Conservation (phyloP, 2,888 invertebrate species). For the Xylophagus ater region DNA sequence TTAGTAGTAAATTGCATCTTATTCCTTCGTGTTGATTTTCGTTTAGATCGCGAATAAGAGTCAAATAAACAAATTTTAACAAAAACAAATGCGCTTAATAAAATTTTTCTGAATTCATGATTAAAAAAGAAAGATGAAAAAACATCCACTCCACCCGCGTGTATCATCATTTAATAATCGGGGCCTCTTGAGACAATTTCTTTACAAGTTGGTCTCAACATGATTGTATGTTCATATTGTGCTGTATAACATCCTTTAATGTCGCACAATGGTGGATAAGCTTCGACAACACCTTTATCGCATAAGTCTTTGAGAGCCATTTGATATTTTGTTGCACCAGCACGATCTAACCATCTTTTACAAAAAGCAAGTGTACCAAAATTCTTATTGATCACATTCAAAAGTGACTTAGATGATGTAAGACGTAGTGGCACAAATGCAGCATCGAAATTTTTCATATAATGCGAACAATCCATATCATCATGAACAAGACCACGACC, state of each 20-base stretch:
- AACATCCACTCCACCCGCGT: no score
- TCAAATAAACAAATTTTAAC: background rate
- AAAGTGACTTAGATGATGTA: conserved; percentile 82
- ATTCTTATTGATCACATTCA: conserved; percentile 89
- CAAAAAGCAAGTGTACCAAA: conserved; percentile 98
- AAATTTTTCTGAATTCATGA: background rate
- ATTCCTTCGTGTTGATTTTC: background rate
- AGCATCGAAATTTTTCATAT: conserved; percentile 97
- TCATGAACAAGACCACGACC: conserved; percentile 92
- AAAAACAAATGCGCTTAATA: background rate
- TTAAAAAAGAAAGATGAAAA: no score
- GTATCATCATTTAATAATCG: conserved; percentile 61
- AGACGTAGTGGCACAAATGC: conserved; percentile 85
- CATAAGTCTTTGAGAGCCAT: conserved; percentile 98
- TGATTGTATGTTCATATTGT: conserved; percentile 97
- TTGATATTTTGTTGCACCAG: conserved; percentile 93
- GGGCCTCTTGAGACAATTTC: conserved; percentile 94
- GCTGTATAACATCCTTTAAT: conserved; percentile 96
- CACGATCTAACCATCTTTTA: conserved; percentile 95
- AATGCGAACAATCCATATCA: conserved; percentile 98
- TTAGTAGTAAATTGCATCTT: background rate
- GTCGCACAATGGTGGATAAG: conserved; percentile 97
- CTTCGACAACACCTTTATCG: conserved; percentile 94
- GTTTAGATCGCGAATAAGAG: background rate
- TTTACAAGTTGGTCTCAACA: conserved; percentile 95